These are phyloP conservation scores for Amazona ochrocephala DNA, from an alignment of 2,797 vertebrate species.

Conservation along the genomic window DNA sequence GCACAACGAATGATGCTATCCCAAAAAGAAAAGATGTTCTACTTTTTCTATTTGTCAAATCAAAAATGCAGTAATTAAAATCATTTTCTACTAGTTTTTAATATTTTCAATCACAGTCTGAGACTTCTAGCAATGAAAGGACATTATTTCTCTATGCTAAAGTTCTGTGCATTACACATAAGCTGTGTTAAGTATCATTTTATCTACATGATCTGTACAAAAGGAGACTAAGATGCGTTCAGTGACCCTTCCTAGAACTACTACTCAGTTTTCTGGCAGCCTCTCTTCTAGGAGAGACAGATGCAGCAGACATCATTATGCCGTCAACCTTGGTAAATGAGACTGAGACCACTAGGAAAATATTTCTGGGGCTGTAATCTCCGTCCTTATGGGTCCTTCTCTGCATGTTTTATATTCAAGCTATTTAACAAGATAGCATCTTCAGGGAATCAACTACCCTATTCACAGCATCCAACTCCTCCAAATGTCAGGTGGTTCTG, in stretches of 20 bases:
- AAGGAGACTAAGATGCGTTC: background rate
- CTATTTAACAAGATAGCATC: background rate
- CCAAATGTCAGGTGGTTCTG: background rate
- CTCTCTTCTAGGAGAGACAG: background rate
- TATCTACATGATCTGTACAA: background rate
- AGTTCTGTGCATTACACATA: background rate
- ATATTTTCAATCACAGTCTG: background rate
- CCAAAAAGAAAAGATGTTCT: background rate
- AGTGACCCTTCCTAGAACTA: background rate
- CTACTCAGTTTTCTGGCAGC: background rate
- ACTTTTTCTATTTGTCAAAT: background rate
- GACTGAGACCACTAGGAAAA: background rate
- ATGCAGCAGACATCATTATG: background rate
- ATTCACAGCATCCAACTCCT: background rate
- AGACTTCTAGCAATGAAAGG: background rate
- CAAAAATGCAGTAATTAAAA: background rate
- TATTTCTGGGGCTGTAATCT: background rate
- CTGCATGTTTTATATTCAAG: background rate
- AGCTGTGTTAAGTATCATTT: background rate
- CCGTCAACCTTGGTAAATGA: background rate
- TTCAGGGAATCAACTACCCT: background rate
- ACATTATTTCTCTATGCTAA: background rate
- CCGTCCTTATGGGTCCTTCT: background rate
- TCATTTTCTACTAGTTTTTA: background rate
- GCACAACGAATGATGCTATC: background rate